Base-by-base conservation (phyloP, 2,888 invertebrate genomes). In the Pammene fasciana region DNA sequence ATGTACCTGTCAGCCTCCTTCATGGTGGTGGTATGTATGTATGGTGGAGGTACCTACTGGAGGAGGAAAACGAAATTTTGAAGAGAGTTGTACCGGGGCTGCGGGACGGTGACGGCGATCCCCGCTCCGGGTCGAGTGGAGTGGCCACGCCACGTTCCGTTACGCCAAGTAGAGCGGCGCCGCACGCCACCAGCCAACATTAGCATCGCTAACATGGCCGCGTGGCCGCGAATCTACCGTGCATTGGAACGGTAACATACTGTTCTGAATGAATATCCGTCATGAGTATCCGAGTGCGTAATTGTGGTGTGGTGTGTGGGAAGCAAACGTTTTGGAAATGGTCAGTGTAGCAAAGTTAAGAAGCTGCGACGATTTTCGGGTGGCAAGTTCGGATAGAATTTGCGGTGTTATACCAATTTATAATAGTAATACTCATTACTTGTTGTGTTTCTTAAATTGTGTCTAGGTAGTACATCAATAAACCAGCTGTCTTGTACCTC, bases 91-190 rank as follows among this genome's bases (percentile, higher is more conserved):
- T 2, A 48, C 10, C 16, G 52, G 52, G 26, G 13, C 11, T 16
- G 48, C 16, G 5, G 11, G 50, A 10, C 2, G 18, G 26, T 6
- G 13, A 26, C 2, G 18, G 26, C 11, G 13, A 26, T 26, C 26
- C 13, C 16, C 48, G 10, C 16, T 4, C 9, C 26, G 26, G 52
- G 52, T 13, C 26, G 52, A 13, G 52, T 26, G 26, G 5, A 11
- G 16, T 26, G 85, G 81, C 78, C 81, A 85, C 82, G 83, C 86
- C 75, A 82, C 77, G 79, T 83, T 80, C 85, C 84, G 86, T 83
- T 86, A 83, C 76, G 79, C 76, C 75, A 86, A 89, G 79, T 88
- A 85, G 88, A 88, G 87, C 89, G 83, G 75, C 79, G 80, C 86
- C 72, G 79, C 87, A 86, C 85, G 88, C 87, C 79, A 54, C 45